Conservation (phyloP, 2,888 invertebrate genomes). For the Drosophila histrio region DNA sequence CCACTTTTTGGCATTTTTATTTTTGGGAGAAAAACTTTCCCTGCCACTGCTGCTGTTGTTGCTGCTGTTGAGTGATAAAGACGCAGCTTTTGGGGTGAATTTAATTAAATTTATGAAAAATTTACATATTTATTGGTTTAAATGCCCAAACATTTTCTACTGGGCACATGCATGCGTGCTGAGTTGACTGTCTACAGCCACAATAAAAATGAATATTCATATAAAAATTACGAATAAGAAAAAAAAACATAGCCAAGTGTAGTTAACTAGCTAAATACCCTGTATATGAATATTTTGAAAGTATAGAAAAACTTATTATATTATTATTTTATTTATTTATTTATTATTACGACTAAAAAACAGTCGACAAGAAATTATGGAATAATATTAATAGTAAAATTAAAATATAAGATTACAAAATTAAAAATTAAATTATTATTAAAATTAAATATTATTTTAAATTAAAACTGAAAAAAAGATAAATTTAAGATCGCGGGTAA, state of each 20-base stretch:
- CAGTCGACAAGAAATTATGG: too few species aligned
- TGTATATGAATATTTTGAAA: not conserved
- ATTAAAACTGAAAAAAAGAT: too few species aligned
- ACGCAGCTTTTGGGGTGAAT: slow-evolving; percentile 72
- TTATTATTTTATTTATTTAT: too few species aligned
- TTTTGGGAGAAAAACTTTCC: slow-evolving; percentile 47
- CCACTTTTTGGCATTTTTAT: slow-evolving; percentile 15
- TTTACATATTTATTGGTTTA: slow-evolving; percentile 81
- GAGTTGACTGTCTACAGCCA: slow-evolving; percentile 31
- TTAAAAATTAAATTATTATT: too few species aligned
- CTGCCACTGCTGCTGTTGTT: slow-evolving; percentile 25
- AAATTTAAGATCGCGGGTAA: too few species aligned
- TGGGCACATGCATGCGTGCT: slow-evolving; percentile 50
- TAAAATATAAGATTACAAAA: too few species aligned
- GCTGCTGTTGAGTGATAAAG: slow-evolving; percentile 41
- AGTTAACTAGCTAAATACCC: not conserved
- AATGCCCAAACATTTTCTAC: slow-evolving; percentile 65
- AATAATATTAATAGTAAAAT: too few species aligned
- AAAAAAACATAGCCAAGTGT: not conserved
- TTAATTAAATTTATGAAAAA: slow-evolving; percentile 81
- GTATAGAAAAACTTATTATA: not conserved
- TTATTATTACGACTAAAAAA: too few species aligned
- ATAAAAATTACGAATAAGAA: slow-evolving; percentile 40
- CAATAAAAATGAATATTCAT: slow-evolving; percentile 70
- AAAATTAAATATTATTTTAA: too few species aligned